Conservation (phyloP, 2,888 invertebrate genomes). For the Aspidiotus rigidus region DNA sequence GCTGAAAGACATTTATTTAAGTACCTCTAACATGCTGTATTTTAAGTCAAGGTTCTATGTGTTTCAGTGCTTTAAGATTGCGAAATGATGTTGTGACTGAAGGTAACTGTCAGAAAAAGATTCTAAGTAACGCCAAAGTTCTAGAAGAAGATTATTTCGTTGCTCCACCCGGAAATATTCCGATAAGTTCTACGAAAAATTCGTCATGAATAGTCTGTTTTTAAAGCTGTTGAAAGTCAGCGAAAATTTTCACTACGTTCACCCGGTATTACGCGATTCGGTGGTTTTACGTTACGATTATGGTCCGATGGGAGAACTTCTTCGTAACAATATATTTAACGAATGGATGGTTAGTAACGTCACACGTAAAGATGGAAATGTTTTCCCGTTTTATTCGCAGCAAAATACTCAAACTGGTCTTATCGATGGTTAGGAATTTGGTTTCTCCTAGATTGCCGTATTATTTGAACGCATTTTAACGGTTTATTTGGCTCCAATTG, state of each 20-base stretch:
- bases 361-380: conserved; percentile 46
- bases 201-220: conserved; percentile 22
- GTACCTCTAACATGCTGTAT: not conserved
- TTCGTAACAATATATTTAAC: conserved; percentile 49
- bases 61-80: conserved; percentile 30
- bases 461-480: not conserved
- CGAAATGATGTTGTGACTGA: conserved; percentile 61
- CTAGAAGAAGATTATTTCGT: conserved; percentile 85
- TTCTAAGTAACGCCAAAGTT: conserved; percentile 63
- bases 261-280: not conserved
- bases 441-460: not conserved
- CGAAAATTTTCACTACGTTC: conserved; percentile 11
- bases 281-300: conserved; percentile 38
- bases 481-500: not conserved
- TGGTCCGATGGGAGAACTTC: conserved; percentile 48
- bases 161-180: conserved; percentile 78
- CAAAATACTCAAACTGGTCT: not conserved
- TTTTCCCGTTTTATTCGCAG: conserved; percentile 42
- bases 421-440: not conserved
- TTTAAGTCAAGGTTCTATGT: not conserved
- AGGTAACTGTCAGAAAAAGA: conserved; percentile 56
- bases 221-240: conserved; percentile 17
- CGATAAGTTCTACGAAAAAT: conserved; percentile 40
- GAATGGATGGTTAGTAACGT: conserved; percentile 50
- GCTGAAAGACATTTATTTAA: not conserved